phyloP scores from a whole-genome alignment of 2,113 vertebrate genomes.

The crab-eating macaque (Macaca fascicularis) region DNA sequence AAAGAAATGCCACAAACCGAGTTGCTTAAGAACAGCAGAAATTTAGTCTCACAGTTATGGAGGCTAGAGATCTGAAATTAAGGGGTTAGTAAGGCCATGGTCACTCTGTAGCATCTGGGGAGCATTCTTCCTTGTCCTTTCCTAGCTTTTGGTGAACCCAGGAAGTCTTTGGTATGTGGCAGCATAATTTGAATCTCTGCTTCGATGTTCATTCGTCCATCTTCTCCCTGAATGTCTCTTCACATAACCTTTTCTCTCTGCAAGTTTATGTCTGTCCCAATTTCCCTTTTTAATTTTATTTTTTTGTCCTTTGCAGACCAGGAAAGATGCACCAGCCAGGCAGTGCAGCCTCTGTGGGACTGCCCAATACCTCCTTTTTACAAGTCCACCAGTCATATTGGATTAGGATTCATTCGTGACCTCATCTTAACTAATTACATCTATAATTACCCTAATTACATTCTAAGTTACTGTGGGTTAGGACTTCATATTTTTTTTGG shows the following conservation, averaged over 20 bases:
- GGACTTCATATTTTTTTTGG: background rate
- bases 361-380: background rate
- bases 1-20: background rate
- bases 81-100: background rate
- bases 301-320: too few relatives aligned
- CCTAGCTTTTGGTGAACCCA: background rate
- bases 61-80: background rate
- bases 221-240: background rate
- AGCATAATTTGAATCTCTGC: background rate
- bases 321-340: too few relatives aligned
- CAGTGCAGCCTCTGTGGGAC: too few relatives aligned
- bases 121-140: background rate
- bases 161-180: background rate
- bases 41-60: background rate
- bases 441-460: background rate
- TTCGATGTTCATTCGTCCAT: background rate
- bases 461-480: background rate
- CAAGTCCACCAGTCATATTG: background rate
- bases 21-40: background rate
- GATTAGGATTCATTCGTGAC: background rate
- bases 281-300: background rate
- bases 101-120: background rate
- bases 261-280: background rate
- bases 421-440: background rate
- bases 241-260: background rate